Evolutionary conservation across 92 coral and sea anemone species (phyloP), one percentile per base, ranked within the genome.

Genomic region (Zoanthus sociatus): DNA sequence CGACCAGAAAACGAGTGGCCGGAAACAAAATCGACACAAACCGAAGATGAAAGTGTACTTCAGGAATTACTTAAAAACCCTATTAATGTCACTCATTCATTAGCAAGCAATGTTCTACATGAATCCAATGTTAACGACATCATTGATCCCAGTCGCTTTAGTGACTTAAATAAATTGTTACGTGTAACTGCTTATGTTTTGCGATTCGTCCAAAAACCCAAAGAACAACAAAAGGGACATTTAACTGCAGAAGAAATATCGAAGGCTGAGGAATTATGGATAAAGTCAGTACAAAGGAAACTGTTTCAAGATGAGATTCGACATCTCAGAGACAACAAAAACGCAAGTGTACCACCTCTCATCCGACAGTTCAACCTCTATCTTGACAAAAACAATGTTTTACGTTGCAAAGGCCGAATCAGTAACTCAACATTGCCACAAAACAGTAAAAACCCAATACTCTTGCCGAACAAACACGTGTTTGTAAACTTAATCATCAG

Each of bases 1-100:
- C 45, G 37, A 9, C 78, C 89, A 15, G 86, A 92, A 70, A 44
- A 56, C 26, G 89, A 82, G 63, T 92, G 95, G 93, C 93, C 95
- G 78, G 71, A 84, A 76, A 74, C 64, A 0, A n/a, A 76, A 88
- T 70, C 89, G 53, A 54, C 71, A 56, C 86, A 12, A 86, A 73
- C 16, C 15, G 84, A 90, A 86, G 67, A 74, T 76, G 88, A 90
- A 55, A 31, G 70, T 2, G 87, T 56, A 42, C 75, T 90, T 21
- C 8, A 66, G 20, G 89, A 92, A 63, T 77, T 55, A 9, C 74
- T 92, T n/a, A 90, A 90, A 56, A 58, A 81, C 12, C 89, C 90
- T 5, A 47, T 42, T 45, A 17, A 33, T 42, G 73, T 86, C 48
- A 87, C 87, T 14, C 93, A 93, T 67, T 76, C 92, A n/a, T 87